Evolutionary conservation across 2,888 invertebrate species (phyloP), one percentile per base, ranked within the genome.

Genomic region (Ceraclea dissimilis): DNA sequence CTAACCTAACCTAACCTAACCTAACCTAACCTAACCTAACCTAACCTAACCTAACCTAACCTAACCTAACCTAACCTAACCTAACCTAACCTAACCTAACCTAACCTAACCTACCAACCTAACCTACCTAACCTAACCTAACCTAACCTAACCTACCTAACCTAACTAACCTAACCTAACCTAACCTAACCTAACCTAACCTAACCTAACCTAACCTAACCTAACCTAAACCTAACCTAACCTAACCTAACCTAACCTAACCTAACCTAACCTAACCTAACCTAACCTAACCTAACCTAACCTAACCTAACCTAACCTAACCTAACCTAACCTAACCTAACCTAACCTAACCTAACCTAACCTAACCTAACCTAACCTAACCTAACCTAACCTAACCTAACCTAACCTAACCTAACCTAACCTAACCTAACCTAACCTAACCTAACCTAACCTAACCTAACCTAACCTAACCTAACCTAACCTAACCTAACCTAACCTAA

Each of bases 141-240:
- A 63, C 62, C 62, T 63, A 63, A 63, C 62, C 62, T 60, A 62
- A 61, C 63, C 61, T 61, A 63, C 62, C 62, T 63, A 62, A 62
- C 62, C 62, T 62, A 61, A 60, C 63, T 60, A 63, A 62, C 62
- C 63, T 59, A 63, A 63, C 63, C 63, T 63, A 63, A 63, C 63
- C 63, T 63, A 63, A 64, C 63, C 63, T 63, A 63, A 63, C 63
- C 64, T 63, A 39, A 39, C 39, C 39, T 39, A 39, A 39, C 39
- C 39, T 39, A 39, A 39, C 39, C 39, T 39, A 39, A 63, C 63
- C 63, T 63, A 64, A 64, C 61, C 63, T 63, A 63, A 63, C 62
- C 62, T 63, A 63, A 63, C 63, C 63, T 61, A 63, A 63, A 63
- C 63, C 63, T 62, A 62, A 63, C 62, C 63, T 63, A 63, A 63